Base-by-base conservation (phyloP, 1,140 invertebrate genomes). In the Drosophila nigrodunni region DNA sequence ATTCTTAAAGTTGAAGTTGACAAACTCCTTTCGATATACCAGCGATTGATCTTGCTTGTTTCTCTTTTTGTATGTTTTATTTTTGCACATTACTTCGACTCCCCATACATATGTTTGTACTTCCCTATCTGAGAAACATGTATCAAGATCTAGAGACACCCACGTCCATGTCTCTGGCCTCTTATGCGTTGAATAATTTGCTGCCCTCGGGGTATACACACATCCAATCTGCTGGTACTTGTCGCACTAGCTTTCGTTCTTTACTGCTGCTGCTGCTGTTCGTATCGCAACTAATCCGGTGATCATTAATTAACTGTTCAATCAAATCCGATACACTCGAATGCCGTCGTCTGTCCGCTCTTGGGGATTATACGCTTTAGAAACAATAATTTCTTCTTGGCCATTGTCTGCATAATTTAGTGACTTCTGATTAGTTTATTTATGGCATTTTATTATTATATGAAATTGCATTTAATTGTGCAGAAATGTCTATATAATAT, bases 221-320 rank as follows among this genome's bases (percentile, higher is more conserved):
- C 83, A 87, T 87, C 83, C 73, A 83, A 72, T 77, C 73, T 77
- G 68, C 70, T 74, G 77, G 74, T 86, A 87, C 67, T 82, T 86
- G 82, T 86, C 82, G 71, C 78, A 69, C 59, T 43, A 68, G 49
- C 39, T 54, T 30, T 13, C 37, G 69, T 54, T 52, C 34, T 37
- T 47, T 41, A 35, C 60, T 47, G 43, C 25, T 46, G 52, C 60
- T 47, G 43, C 25, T 46, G 52, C 70, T 64, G 65, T 65, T 70
- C 54, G 50, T 30, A 30, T 57, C 10, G 55, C 70, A 60, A 60
- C 55, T 74, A 88, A 86, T 86, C 82, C 79, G 55, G 21, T 47
- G 54, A 70, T 78, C 83, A 87, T 87, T 87, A 88, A 87, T 87
- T 88, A 88, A 80, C 65, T 73, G 77, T 89, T 89, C 85, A 89